phyloP scores from a whole-genome alignment of 1,140 invertebrate genomes.

The Drosophila jambulina region DNA sequence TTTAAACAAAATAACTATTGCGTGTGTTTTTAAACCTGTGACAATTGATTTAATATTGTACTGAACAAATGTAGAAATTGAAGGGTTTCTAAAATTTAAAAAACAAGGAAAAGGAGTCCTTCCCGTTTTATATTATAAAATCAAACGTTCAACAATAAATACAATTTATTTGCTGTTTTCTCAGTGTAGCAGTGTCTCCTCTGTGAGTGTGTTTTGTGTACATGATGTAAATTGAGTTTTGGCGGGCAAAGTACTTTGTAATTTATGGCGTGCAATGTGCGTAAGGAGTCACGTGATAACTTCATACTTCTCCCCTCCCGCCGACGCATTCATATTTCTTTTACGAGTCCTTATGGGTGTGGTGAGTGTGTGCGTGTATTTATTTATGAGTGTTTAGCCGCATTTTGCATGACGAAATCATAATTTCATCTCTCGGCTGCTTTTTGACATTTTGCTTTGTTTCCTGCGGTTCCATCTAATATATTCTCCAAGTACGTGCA shows the following conservation, averaged over 20 bases:
- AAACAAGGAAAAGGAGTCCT: too few relatives aligned
- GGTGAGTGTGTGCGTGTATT: conserved; percentile 30
- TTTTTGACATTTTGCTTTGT: conserved; percentile 74
- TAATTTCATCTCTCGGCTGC: conserved; percentile 64
- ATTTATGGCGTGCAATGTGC: conserved; percentile 83
- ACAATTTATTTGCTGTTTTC: not conserved
- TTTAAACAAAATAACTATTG: too few relatives aligned
- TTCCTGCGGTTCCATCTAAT: conserved; percentile 56
- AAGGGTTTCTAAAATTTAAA: too few relatives aligned
- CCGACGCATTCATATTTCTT: conserved; percentile 43
- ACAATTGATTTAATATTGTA: too few relatives aligned
- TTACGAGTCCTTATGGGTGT: conserved; percentile 54
- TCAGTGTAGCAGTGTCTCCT: conserved; percentile 5
- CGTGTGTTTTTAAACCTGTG: too few relatives aligned
- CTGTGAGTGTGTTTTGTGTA: conserved; percentile 42
- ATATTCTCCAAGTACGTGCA: conserved; percentile 69
- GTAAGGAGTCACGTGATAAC: conserved; percentile 82
- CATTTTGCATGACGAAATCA: conserved; percentile 82
- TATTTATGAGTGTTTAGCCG: conserved; percentile 77
- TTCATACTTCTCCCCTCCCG: conserved; percentile 52
- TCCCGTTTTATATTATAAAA: too few relatives aligned
- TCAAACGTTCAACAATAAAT: too few relatives aligned
- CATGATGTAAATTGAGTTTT: conserved; percentile 82
- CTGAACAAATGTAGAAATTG: too few relatives aligned
- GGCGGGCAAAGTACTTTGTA: conserved; percentile 81